Conservation (phyloP, 2,797 vertebrate species). For the Chelmon rostratus region DNA sequence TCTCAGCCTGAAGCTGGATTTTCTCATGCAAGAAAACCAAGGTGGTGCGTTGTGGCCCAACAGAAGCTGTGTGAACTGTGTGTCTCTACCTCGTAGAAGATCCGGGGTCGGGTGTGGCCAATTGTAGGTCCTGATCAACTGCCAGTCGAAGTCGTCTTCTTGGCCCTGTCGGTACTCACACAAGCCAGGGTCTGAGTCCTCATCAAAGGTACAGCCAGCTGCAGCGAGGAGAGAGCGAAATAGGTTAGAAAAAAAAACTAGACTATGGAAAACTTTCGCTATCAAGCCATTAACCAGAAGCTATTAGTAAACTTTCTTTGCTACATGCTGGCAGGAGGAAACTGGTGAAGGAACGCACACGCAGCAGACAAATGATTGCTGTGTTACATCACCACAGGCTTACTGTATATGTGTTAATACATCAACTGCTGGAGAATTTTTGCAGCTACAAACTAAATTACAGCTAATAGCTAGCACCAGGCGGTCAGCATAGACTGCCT, state of each 20-base stretch:
- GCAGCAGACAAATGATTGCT: conserved; percentile 13
- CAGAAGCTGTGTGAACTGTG: background rate
- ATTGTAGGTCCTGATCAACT: conserved; percentile 89
- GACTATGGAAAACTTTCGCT: background rate
- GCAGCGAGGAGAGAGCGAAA: conserved; percentile 11
- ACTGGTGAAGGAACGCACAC: background rate
- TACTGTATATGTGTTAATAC: conserved; percentile 53
- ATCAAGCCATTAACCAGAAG: no score
- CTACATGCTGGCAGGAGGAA: conserved; percentile 13
- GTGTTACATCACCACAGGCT: conserved; percentile 49
- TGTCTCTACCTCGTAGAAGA: conserved; percentile 90
- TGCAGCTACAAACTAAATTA: conserved; percentile 67
- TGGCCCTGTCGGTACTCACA: conserved; percentile 94
- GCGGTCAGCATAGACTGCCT: conserved; percentile 43
- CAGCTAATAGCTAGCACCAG: conserved; percentile 65
- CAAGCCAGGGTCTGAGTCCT: conserved; percentile 87
- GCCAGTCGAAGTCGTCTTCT: conserved; percentile 96
- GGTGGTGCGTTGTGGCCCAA: background rate
- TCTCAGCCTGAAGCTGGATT: background rate
- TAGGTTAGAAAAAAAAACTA: background rate
- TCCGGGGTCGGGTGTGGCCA: conserved; percentile 88
- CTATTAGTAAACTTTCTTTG: conserved; percentile 7
- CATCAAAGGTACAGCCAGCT: conserved; percentile 96
- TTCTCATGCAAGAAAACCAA: background rate
- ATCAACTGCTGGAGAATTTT: conserved; percentile 47